Conservation (phyloP, 1,140 invertebrate species). For the Holcopasites calliopsidis region DNA sequence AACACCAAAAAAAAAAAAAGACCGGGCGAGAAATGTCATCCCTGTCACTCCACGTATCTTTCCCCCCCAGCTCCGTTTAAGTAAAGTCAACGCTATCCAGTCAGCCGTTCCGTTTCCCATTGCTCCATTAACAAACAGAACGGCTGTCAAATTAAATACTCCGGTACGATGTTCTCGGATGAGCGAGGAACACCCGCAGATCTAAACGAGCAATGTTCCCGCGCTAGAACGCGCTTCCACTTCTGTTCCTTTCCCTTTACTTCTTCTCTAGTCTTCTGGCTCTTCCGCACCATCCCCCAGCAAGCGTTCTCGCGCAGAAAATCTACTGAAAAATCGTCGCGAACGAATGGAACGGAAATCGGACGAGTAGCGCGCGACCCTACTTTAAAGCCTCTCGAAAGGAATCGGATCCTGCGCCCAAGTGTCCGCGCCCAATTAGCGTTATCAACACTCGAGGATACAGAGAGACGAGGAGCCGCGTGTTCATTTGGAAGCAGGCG, state of each 20-base stretch:
- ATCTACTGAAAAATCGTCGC: conserved; percentile 7
- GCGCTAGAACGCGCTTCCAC: conserved; percentile 14
- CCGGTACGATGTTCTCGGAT: too few species aligned
- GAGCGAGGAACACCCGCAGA: too few species aligned
- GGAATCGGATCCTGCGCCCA: conserved; percentile 11
- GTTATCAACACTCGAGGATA: conserved; percentile 44
- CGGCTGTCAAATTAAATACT: background rate
- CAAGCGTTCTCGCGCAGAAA: conserved; percentile 3
- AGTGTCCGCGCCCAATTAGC: conserved; percentile 52
- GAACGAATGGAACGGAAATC: conserved; percentile 1
- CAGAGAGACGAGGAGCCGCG: background rate
- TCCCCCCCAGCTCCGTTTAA: background rate
- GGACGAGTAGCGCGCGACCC: conserved; percentile 21
- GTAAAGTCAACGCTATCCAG: background rate
- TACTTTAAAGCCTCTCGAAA: conserved; percentile 35
- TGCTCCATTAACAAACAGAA: background rate
- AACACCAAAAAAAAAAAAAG: background rate
- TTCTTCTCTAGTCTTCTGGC: too few species aligned
- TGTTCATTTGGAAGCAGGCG: background rate
- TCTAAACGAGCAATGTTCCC: conserved; percentile 2
- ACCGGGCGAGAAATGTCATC: background rate
- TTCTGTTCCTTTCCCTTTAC: too few species aligned
- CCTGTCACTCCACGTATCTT: background rate
- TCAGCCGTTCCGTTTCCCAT: background rate
- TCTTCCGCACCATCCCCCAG: too few species aligned